Evolutionary conservation across 2,888 invertebrate genomes (phyloP).

Genomic region (Ormyrus labotus): DNA sequence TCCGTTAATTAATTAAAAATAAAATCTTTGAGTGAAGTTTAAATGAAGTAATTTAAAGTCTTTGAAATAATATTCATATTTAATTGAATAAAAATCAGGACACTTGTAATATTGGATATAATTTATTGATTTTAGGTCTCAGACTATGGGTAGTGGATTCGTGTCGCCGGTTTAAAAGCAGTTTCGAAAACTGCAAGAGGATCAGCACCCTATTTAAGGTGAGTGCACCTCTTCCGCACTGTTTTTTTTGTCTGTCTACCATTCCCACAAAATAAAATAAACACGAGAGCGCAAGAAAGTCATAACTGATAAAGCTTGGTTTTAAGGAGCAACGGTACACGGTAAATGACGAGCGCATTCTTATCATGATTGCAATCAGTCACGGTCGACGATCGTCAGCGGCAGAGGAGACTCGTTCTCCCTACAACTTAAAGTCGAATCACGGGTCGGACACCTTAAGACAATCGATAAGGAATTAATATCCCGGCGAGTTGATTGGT

Average conservation of each 20-base stretch:
- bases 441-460: slow-evolving; percentile 61
- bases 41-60: no score
- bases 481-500: slow-evolving; percentile 71
- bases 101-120: not conserved
- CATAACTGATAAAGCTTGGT: slow-evolving; percentile 57
- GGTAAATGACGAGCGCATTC: slow-evolving; percentile 51
- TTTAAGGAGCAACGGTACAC: slow-evolving; percentile 53
- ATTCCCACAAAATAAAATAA: slow-evolving; percentile 50
- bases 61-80: no score
- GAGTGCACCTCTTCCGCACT: slow-evolving; percentile 34
- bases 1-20: no score
- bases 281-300: slow-evolving; percentile 34
- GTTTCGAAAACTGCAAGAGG: slow-evolving; percentile 68
- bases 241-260: slow-evolving; percentile 39
- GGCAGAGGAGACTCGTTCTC: slow-evolving; percentile 56
- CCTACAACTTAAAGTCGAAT: slow-evolving; percentile 58
- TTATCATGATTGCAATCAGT: slow-evolving; percentile 62
- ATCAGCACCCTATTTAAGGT: slow-evolving; percentile 56
- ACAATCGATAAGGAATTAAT: slow-evolving; percentile 73
- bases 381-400: slow-evolving; percentile 55
- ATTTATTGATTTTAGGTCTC: slow-evolving; percentile 80
- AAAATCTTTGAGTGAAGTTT: no score
- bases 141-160: slow-evolving; percentile 84
- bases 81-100: no score
- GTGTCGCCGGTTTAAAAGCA: slow-evolving; percentile 85